Conservation (phyloP, 2,888 invertebrate genomes). For the Xestia xanthographa region DNA sequence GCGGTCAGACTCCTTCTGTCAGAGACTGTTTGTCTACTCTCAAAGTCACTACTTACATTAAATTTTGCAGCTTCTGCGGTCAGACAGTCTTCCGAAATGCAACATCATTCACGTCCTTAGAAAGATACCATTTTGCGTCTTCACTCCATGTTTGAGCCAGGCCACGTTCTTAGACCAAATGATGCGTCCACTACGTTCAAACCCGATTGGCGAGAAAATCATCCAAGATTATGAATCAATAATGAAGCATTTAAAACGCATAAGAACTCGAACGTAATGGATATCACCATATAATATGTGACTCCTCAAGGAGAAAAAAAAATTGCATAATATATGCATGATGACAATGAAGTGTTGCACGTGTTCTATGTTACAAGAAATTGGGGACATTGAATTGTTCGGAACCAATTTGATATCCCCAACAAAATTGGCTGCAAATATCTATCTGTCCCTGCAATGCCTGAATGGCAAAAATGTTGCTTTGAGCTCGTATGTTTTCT, state of each 20-base stretch:
- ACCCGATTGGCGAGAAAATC: background rate
- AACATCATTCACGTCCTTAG: background rate
- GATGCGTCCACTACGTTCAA: slow-evolving; percentile 45
- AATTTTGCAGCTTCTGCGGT: background rate
- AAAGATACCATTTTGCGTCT: slow-evolving; percentile 1
- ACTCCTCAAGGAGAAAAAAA: slow-evolving; percentile 5
- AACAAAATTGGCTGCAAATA: slow-evolving; percentile 35
- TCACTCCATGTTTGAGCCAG: slow-evolving; percentile 5
- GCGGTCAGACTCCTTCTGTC: too few relatives aligned
- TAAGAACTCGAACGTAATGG: slow-evolving; percentile 35
- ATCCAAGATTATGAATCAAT: slow-evolving; percentile 11
- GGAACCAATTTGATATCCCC: slow-evolving; percentile 35
- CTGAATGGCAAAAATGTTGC: slow-evolving; percentile 44
- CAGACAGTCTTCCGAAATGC: background rate
- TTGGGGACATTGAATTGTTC: slow-evolving; percentile 37
- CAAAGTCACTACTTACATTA: background rate
- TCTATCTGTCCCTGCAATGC: slow-evolving; percentile 38
- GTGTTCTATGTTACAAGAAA: slow-evolving; percentile 30
- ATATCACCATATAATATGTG: slow-evolving; percentile 13
- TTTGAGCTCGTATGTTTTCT: slow-evolving; percentile 54
- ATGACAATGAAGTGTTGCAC: slow-evolving; percentile 40
- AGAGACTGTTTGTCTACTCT: background rate
- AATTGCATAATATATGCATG: slow-evolving; percentile 46
- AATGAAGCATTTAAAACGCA: background rate
- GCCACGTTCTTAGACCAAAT: slow-evolving; percentile 6